Evolutionary conservation across 2,113 vertebrate species (phyloP).

Genomic region (Garra rufa): DNA sequence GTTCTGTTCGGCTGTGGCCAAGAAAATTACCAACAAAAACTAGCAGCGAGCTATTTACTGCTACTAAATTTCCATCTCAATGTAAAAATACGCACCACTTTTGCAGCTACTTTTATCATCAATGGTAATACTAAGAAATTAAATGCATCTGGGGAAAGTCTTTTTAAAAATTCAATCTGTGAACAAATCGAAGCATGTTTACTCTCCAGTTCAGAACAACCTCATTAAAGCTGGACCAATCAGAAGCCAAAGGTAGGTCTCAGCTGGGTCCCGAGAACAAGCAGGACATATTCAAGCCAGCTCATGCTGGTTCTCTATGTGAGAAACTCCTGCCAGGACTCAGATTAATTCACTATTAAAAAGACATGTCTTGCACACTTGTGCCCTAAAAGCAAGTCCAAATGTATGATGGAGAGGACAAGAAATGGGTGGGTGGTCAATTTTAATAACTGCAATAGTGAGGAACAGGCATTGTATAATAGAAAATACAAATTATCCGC

Average conservation of each 20-base stretch:
- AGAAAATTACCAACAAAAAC: background rate
- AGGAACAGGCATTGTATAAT: background rate
- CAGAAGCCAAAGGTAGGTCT: background rate
- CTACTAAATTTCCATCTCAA: no score
- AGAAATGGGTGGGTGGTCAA: background rate
- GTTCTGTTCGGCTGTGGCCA: background rate
- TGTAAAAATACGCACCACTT: background rate
- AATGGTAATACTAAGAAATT: background rate
- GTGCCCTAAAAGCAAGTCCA: constrained; percentile 5
- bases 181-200: background rate
- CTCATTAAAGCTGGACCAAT: constrained; percentile 13
- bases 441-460: background rate
- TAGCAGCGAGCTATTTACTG: no score
- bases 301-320: constrained; percentile 9
- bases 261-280: background rate
- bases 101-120: background rate
- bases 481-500: background rate
- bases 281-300: background rate
- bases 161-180: background rate
- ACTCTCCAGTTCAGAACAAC: background rate
- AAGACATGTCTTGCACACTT: background rate
- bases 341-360: constrained; percentile 13
- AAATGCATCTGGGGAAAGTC: background rate
- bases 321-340: constrained; percentile 10
- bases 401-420: background rate